These are phyloP conservation scores for Phrynocephalus versicolor DNA, from an alignment of 2,113 vertebrate species.

Conservation along the genomic window DNA sequence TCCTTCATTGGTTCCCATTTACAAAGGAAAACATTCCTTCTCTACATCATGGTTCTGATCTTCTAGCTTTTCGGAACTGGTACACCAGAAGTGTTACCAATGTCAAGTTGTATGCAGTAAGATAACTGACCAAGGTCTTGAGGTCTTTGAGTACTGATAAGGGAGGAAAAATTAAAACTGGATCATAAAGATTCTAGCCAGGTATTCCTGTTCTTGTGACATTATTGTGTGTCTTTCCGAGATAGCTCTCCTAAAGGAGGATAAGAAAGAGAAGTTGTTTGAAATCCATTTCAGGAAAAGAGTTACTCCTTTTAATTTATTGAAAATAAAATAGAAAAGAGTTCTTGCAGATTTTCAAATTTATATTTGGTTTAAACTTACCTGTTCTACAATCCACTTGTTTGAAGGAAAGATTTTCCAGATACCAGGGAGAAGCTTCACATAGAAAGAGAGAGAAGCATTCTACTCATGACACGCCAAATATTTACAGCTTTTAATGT, in stretches of 20 bases:
- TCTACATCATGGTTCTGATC: too few relatives aligned
- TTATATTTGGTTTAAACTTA: too few relatives aligned
- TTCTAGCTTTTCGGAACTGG: not conserved
- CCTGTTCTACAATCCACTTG: too few relatives aligned
- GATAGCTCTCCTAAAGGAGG: not conserved
- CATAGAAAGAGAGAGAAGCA: too few relatives aligned
- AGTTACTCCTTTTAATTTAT: too few relatives aligned
- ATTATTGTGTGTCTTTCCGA: not conserved
- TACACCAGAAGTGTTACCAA: not conserved
- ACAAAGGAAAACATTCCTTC: slow-evolving; percentile 9
- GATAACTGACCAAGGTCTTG: not conserved
- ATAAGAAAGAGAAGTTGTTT: not conserved
- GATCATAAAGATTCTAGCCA: not conserved
- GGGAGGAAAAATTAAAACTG: not conserved
- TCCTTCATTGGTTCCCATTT: slow-evolving; percentile 33
- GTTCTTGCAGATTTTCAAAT: too few relatives aligned
- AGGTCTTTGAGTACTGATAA: not conserved
- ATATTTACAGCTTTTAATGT: too few relatives aligned
- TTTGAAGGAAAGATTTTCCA: too few relatives aligned
- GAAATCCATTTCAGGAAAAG: not conserved
- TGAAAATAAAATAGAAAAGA: too few relatives aligned
- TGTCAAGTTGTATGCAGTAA: not conserved
- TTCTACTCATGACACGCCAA: too few relatives aligned
- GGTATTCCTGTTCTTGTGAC: not conserved
- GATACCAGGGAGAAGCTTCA: too few relatives aligned